Conservation (phyloP, 1,140 invertebrate genomes). For the Anastatus disparis region DNA sequence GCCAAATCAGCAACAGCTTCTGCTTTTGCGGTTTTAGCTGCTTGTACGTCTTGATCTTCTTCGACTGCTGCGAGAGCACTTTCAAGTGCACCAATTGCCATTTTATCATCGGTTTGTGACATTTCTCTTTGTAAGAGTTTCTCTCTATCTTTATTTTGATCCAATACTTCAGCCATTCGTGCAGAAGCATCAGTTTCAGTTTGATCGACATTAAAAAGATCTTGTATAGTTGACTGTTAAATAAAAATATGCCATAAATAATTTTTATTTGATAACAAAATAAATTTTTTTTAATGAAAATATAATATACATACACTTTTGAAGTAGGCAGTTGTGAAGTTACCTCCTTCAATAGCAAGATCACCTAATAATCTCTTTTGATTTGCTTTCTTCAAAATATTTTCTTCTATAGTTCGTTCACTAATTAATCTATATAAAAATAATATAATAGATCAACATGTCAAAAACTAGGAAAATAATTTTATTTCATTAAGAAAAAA, state of each 20-base stretch:
- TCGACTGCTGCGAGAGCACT: slow-evolving; percentile 89
- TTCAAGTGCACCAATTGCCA: slow-evolving; percentile 78
- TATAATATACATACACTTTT: slow-evolving; percentile 79
- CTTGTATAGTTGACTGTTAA: slow-evolving; percentile 87
- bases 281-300: slow-evolving; percentile 21
- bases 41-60: slow-evolving; percentile 93
- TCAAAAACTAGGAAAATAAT: neutral
- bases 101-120: slow-evolving; percentile 68
- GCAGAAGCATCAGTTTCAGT: slow-evolving; percentile 71
- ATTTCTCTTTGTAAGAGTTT: slow-evolving; percentile 54
- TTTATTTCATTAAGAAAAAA: neutral
- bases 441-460: neutral
- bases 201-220: slow-evolving; percentile 86
- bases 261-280: too few species aligned
- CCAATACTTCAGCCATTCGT: slow-evolving; percentile 74
- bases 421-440: slow-evolving; percentile 80
- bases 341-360: slow-evolving; percentile 98
- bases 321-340: slow-evolving; percentile 98
- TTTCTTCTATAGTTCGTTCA: slow-evolving; percentile 98
- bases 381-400: slow-evolving; percentile 98
- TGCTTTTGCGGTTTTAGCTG: slow-evolving; percentile 88
- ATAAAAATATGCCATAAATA: too few species aligned
- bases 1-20: slow-evolving; percentile 94
- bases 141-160: slow-evolving; percentile 66
- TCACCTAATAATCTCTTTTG: slow-evolving; percentile 96